These are phyloP conservation scores for Dryobota labecula DNA, from an alignment of 2,888 invertebrate genomes.

Conservation along the genomic window DNA sequence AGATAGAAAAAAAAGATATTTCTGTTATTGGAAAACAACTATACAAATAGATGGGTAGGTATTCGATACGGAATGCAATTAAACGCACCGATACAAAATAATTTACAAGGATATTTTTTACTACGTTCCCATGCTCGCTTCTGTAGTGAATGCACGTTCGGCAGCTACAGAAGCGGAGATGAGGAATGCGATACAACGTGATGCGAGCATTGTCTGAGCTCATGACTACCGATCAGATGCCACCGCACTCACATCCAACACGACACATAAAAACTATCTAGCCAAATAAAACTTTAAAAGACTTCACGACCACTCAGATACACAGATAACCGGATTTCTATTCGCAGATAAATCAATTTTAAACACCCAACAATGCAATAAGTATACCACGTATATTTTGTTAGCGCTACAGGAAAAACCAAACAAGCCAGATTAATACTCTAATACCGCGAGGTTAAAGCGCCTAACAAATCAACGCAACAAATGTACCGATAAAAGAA, in stretches of 20 bases:
- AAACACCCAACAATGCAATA: conserved; percentile 51
- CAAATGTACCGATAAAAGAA: conserved; percentile 88
- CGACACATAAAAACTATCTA: conserved; percentile 67
- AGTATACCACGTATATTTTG: conserved; percentile 55
- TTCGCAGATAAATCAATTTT: conserved; percentile 57
- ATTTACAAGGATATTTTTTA: conserved; percentile 36
- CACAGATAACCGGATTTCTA: conserved; percentile 63
- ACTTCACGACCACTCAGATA: conserved; percentile 60
- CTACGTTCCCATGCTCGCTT: conserved; percentile 54
- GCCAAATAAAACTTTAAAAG: conserved; percentile 64
- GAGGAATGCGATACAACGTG: conserved; percentile 78
- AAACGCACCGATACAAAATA: conserved; percentile 25
- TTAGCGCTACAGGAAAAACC: conserved; percentile 65
- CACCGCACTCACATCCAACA: conserved; percentile 66
- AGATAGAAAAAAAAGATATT: too few relatives aligned
- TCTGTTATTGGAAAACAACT: conserved; percentile 7
- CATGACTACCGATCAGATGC: conserved; percentile 74
- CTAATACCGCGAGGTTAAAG: conserved; percentile 82
- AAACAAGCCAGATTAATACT: conserved; percentile 75
- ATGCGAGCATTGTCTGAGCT: conserved; percentile 77
- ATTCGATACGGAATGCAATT: conserved; percentile 31
- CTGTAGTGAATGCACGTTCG: conserved; percentile 66
- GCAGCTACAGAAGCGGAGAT: conserved; percentile 75
- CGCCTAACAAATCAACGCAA: conserved; percentile 88
- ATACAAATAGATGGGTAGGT: conserved; percentile 1